Percentiles rank a stretch among this genome's conserved stretches.
phyloP scores from a whole-genome alignment of 2,888 invertebrate genomes.

The Cosmopolites sordidus region DNA sequence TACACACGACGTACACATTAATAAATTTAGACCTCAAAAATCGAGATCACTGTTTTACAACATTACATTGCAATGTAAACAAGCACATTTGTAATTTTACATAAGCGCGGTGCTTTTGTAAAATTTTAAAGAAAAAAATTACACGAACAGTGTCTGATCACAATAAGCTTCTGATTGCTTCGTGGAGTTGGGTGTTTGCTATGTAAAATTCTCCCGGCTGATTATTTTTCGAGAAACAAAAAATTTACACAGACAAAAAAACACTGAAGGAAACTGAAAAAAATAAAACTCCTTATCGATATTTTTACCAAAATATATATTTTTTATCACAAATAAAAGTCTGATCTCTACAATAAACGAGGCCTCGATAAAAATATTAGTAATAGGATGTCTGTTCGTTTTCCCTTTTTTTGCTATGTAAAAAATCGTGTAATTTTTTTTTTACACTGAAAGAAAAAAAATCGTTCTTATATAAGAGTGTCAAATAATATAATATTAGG shows the following conservation, averaged over 20 bases:
- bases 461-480: constrained; percentile 19
- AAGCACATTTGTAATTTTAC: constrained; percentile 8
- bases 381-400: constrained; percentile 9
- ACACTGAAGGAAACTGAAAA: constrained; percentile 27
- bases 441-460: constrained; percentile 7
- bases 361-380: constrained; percentile 20
- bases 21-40: constrained; percentile 6
- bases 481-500: constrained; percentile 25
- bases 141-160: constrained; percentile 10
- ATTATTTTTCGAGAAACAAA: constrained; percentile 2
- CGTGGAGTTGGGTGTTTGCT: neutral
- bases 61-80: constrained; percentile 14
- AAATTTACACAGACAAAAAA: constrained; percentile 19
- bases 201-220: constrained; percentile 6
- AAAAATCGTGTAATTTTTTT: neutral
- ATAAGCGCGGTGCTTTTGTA: constrained; percentile 1
- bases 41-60: constrained; percentile 4
- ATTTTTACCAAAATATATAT: constrained; percentile 44
- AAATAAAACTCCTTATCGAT: constrained; percentile 40
- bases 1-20: neutral
- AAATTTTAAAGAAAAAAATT: constrained; percentile 13
- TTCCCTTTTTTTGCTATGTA: neutral
- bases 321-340: constrained; percentile 39
- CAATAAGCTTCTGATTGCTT: constrained; percentile 19
- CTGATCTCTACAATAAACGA: constrained; percentile 21